Evolutionary conservation across 2,888 invertebrate species (phyloP), one percentile per base, ranked within the genome.

Genomic region (Hylaea fasciaria): DNA sequence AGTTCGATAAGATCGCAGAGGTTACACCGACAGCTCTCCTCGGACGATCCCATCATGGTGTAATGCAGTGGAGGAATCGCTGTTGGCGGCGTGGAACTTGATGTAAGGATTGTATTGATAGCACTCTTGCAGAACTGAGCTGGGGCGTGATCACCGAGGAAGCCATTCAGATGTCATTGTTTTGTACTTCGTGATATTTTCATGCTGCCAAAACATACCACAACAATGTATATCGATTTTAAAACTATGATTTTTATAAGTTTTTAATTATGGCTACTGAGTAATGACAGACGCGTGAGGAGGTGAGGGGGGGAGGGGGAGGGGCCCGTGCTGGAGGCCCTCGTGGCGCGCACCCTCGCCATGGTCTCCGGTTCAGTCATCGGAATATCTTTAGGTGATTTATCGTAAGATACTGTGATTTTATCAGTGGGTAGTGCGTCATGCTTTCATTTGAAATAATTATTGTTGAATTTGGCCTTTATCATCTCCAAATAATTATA

Each of bases 11-110:
- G 88, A 59, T 85, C 89, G 11, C 92, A 91, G 70, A 82, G 91
- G 0, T 80, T 90, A 67, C 92, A 92, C 68, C 77, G 93, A 1
- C 92, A 92, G 65, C 87, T 93, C 14, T 92, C 92, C 55, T 92
- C 92, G 2, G 93, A 93, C 74, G 93, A 93, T 72, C 92, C 93
- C 70, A 92, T 93, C 77, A 93, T 93, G 93, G 93, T 93, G 55
- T 91, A 82, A 58, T 54, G 10, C 16, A 39, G 13, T 28, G 29
- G 40, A 50, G 43, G 13, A 37, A 45, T 46, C 22, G 40, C 52
- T 50, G 13, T 5, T 3, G 2, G 2, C 5, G 11, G 13, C 28
- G 43, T 37, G n/a, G 29, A 28, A 44, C 39, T 39, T 39, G 39
- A 39, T 39, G n/a, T 40, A 29, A 44, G 22, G 12, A 44, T n/a